Percentiles rank a stretch among this genome's conserved stretches.
Evolutionary conservation across 2,113 vertebrate species (phyloP).

Genomic region (Uropsilus gracilis): DNA sequence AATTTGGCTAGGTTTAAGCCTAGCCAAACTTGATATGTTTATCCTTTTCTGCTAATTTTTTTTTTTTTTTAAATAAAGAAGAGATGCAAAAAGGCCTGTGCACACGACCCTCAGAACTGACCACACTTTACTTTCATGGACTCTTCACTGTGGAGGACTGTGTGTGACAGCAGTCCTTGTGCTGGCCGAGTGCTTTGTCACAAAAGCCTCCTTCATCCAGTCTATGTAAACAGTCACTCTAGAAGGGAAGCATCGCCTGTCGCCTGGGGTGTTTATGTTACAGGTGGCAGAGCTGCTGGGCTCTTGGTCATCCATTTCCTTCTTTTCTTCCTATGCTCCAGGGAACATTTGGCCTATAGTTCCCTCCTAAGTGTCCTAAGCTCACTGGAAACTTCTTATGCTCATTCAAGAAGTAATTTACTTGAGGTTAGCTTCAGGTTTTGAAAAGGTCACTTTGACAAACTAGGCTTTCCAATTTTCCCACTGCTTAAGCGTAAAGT

Average conservation of each 20-base stretch:
- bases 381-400: neutral
- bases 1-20: neutral
- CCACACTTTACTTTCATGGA: neutral
- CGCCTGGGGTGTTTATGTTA: neutral
- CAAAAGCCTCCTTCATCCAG: neutral
- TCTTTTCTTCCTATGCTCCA: neutral
- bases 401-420: constrained; percentile 2
- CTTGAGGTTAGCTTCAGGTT: constrained; percentile 40
- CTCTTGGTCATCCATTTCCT: neutral
- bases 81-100: neutral
- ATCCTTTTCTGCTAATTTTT: neutral
- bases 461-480: neutral
- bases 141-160: neutral
- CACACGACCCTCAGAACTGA: neutral
- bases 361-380: neutral
- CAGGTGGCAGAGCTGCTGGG: neutral
- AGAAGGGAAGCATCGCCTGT: neutral
- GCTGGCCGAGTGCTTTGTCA: neutral
- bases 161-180: neutral
- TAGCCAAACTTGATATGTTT: constrained; percentile 29
- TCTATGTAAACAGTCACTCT: neutral
- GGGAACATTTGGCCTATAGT: constrained; percentile 11
- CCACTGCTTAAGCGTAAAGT: neutral
- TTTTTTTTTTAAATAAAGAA: neutral
- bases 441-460: constrained; percentile 32